Evolutionary conservation across 2,113 vertebrate genomes (phyloP), one percentile per base, ranked within the genome.

Genomic region (Ophthalmolycus amberensis): DNA sequence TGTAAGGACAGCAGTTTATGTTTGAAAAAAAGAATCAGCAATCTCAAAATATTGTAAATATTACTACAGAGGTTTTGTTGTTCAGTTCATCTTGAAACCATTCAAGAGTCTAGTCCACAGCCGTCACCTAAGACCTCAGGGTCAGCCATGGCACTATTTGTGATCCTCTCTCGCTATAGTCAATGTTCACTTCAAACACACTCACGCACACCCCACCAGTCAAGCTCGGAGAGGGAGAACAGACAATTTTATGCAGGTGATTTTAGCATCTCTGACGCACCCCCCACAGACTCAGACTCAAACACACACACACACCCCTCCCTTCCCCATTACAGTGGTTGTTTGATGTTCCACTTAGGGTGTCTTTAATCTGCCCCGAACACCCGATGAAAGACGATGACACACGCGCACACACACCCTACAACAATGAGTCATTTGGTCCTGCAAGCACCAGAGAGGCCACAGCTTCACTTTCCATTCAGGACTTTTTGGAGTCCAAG

Each of bases 311-410:
- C 46, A 67, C 59, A 80, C 25, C 29, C 48, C 6, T 3, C 48
- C 16, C 56, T 71, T 52, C 63, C 42, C 44, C 68, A 58, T 27
- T 59, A 27, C 10, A 14, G 48, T 54, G 29, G 75, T 67, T 89
- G 89, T 91, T 90, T 90, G 88, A 90, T 92, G 87, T 92, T 92
- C 83, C 90, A 84, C 72, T 86, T 34, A 37, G 58, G 69, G 69
- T 70, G 65, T 80, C 71, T 87, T 80, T 88, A 85, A 87, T 90
- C 81, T 83, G 75, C 48, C 10, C 50, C 1, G 60, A 14, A 75
- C 75, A 63, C 18, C 68, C 9, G 71, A 86, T 92, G 89, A 91
- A 89, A 90, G 82, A 82, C 76, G 67, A 32, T 84, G 68, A 84
- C 48, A 22, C 32, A 1, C 54, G 8, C 37, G 27, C 22, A 56